phyloP scores from a whole-genome alignment of 2,888 invertebrate species.

The Odontothrips loti region DNA sequence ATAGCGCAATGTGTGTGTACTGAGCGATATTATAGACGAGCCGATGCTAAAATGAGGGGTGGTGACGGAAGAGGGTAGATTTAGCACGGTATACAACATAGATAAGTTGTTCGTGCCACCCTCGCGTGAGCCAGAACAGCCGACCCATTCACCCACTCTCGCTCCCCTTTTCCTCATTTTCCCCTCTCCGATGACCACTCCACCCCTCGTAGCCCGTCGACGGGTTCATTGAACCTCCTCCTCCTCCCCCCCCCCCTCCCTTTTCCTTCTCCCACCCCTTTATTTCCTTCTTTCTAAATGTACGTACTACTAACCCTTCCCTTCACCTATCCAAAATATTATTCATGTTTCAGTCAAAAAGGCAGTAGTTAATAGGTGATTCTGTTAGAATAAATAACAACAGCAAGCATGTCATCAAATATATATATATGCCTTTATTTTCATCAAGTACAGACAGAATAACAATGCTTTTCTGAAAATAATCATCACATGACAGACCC shows the following conservation, averaged over 20 bases:
- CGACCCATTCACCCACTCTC: background rate
- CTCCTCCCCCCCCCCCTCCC: background rate
- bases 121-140: background rate
- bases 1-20: too few relatives aligned
- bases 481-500: constrained; percentile 13
- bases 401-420: background rate
- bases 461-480: background rate
- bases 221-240: background rate
- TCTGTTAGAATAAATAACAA: too few relatives aligned
- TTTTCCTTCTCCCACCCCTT: background rate
- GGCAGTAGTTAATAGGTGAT: too few relatives aligned
- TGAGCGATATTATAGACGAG: too few relatives aligned
- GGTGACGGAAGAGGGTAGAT: too few relatives aligned
- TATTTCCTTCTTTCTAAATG: background rate
- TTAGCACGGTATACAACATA: too few relatives aligned
- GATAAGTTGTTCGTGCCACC: background rate
- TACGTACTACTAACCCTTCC: too few relatives aligned
- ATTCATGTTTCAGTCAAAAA: too few relatives aligned
- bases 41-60: too few relatives aligned
- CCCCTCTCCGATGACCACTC: background rate
- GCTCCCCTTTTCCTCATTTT: background rate
- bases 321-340: too few relatives aligned
- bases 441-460: background rate
- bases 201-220: background rate
- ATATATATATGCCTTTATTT: constrained; percentile 19